Conservation (phyloP, 2,797 vertebrate genomes). For the Acridotheres tristis region DNA sequence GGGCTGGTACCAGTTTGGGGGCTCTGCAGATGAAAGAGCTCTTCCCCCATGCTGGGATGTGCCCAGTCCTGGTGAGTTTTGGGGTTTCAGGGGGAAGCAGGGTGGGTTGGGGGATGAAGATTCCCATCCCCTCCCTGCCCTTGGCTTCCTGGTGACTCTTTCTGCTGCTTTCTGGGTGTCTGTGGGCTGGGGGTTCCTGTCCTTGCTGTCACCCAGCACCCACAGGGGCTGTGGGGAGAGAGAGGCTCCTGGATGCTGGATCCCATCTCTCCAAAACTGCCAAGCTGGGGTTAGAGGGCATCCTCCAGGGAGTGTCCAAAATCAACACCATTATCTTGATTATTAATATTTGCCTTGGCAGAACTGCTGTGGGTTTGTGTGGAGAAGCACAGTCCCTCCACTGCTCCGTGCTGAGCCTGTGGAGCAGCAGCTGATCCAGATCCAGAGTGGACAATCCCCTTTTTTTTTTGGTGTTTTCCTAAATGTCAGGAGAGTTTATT, state of each 20-base stretch:
- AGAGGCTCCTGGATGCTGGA: not conserved
- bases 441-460: not conserved
- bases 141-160: not conserved
- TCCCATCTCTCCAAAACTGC: not conserved
- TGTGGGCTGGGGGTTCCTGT: not conserved
- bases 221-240: not conserved
- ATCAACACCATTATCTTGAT: conserved; percentile 32
- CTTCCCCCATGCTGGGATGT: not conserved
- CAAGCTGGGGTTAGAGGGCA: conserved; percentile 33
- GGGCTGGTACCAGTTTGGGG: not conserved
- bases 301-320: conserved; percentile 35
- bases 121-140: not conserved
- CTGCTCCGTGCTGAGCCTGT: not conserved
- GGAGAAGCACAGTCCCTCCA: not conserved
- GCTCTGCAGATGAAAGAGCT: not conserved
- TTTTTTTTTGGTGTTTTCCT: not conserved
- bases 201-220: not conserved
- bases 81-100: accelerated
- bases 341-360: conserved; percentile 49
- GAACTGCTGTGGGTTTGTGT: not conserved
- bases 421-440: not conserved
- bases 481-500: not conserved
- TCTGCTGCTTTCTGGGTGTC: not conserved
- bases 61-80: not conserved
- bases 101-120: not conserved